phyloP scores from a whole-genome alignment of 2,888 invertebrate genomes.

The Plebejus melissa region DNA sequence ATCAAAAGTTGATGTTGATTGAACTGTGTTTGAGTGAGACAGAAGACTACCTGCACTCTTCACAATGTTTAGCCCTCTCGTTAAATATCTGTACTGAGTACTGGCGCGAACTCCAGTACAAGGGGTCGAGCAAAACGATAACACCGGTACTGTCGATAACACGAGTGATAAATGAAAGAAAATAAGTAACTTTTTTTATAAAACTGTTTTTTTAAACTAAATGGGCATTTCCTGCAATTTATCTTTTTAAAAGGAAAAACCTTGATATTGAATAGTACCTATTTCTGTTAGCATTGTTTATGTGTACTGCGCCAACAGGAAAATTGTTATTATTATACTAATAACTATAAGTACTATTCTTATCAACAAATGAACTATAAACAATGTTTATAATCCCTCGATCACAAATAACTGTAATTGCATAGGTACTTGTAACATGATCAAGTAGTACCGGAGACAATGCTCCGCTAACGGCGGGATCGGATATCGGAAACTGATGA shows the following conservation, averaged over 20 bases:
- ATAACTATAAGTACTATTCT: background rate
- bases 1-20: background rate
- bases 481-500: background rate
- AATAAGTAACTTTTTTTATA: no score
- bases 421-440: background rate
- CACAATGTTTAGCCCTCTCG: constrained; percentile 21
- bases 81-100: constrained; percentile 12
- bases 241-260: background rate
- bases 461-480: constrained; percentile 11
- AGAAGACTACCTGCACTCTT: background rate
- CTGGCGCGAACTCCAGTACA: constrained; percentile 5
- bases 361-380: background rate
- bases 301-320: background rate
- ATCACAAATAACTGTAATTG: background rate
- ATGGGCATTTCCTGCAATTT: background rate
- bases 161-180: background rate
- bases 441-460: background rate
- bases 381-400: background rate
- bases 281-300: background rate
- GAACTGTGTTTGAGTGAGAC: background rate
- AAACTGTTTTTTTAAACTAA: no score
- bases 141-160: constrained; percentile 3
- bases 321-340: background rate
- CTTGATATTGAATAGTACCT: background rate
- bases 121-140: constrained; percentile 22